phyloP scores from a whole-genome alignment of 2,113 vertebrate genomes.

The Tetrax tetrax region DNA sequence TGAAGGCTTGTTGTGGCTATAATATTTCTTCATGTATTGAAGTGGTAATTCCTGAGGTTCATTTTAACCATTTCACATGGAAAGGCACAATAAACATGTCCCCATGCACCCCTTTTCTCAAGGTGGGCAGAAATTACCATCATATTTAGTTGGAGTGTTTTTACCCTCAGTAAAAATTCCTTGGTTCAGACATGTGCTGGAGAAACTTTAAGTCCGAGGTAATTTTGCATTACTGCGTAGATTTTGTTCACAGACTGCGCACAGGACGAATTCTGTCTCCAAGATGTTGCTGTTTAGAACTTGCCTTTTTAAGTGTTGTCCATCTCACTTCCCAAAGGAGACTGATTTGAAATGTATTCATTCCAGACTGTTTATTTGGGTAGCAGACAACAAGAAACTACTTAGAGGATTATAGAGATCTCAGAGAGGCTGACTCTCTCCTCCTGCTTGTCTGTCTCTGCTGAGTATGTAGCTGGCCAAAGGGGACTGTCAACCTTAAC shows the following conservation, averaged over 20 bases:
- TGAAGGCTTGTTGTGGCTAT: not conserved
- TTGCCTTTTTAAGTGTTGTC: not conserved
- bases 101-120: not conserved
- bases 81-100: not conserved
- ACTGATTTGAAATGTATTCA: not conserved
- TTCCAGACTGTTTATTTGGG: not conserved
- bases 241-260: not conserved
- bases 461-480: not conserved
- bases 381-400: not conserved
- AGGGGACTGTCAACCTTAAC: not conserved
- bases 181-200: not conserved
- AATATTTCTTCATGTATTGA: not conserved
- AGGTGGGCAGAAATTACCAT: not conserved
- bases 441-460: not conserved
- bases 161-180: not conserved
- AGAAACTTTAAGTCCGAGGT: not conserved
- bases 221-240: not conserved
- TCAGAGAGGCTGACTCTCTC: not conserved
- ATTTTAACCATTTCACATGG: not conserved
- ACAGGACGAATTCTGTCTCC: not conserved
- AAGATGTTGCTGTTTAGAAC: not conserved
- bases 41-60: not conserved
- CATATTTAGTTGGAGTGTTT: not conserved
- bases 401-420: not conserved
- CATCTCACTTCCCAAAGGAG: not conserved